A percentile compares a stretch with the other conserved stretches of the same genome.
Evolutionary conservation across 1,140 invertebrate genomes (phyloP).

Genomic region (Mya arenaria): DNA sequence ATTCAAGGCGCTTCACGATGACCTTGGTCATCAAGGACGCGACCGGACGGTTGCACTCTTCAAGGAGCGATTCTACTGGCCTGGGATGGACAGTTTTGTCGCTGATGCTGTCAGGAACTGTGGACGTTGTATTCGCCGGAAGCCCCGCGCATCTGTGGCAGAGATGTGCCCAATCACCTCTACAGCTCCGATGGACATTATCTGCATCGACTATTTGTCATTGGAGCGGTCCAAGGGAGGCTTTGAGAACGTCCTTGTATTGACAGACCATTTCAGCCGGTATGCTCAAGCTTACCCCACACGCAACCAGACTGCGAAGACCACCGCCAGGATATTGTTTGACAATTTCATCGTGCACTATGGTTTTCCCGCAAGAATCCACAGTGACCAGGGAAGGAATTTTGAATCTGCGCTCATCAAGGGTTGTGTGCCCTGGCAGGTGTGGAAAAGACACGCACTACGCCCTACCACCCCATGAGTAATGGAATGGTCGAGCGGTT

Average conservation of each 20-base stretch:
- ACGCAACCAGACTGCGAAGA: constrained; percentile 33
- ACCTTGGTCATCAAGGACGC: constrained; percentile 1
- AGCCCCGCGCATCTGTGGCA: not conserved
- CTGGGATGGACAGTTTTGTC: not conserved
- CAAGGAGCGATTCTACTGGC: constrained; percentile 6
- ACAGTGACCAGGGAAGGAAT: not conserved
- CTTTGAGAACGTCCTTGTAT: constrained; percentile 25
- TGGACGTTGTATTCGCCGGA: constrained; percentile 6
- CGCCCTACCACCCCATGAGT: constrained; percentile 46
- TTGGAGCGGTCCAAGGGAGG: constrained; percentile 41
- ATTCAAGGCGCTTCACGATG: not conserved
- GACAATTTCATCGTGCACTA: constrained; percentile 44
- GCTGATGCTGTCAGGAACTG: not conserved
- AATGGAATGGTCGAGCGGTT: constrained; percentile 54
- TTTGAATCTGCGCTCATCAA: constrained; percentile 40
- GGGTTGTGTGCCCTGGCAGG: constrained; percentile 30
- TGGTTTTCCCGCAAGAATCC: not conserved
- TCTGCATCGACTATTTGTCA: constrained; percentile 44
- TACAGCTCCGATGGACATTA: constrained; percentile 12
- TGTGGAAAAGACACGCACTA: constrained; percentile 25
- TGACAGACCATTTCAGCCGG: constrained; percentile 40
- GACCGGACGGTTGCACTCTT: constrained; percentile 1
- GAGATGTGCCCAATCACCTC: constrained; percentile 24
- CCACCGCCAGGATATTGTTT: constrained; percentile 20
- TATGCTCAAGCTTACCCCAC: constrained; percentile 18